Percentiles rank a stretch among this genome's conserved stretches.
phyloP scores from a whole-genome alignment of 2,113 vertebrate species.

The Podiceps cristatus region DNA sequence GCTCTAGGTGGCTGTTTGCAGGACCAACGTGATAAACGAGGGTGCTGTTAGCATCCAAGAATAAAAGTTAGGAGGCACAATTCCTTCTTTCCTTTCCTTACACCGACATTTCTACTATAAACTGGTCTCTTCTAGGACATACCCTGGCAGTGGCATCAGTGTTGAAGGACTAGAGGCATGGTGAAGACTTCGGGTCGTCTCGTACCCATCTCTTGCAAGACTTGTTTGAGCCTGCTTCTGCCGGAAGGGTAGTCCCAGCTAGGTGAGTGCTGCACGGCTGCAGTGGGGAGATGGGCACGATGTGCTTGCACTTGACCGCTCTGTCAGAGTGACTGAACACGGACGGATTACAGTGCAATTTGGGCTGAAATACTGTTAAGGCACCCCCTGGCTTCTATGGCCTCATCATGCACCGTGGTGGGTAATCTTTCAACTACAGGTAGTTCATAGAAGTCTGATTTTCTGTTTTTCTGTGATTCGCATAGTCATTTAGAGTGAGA shows the following conservation, averaged over 20 bases:
- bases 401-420: not conserved
- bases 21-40: not conserved
- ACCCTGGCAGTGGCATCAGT: not conserved
- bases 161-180: not conserved
- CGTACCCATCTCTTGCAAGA: not conserved
- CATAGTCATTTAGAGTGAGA: not conserved
- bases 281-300: no score
- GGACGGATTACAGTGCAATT: not conserved
- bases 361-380: not conserved
- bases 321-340: not conserved
- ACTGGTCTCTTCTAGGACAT: not conserved
- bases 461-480: not conserved
- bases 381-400: not conserved
- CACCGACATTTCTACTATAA: not conserved
- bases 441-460: not conserved
- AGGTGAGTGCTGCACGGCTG: not conserved
- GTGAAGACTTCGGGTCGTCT: not conserved
- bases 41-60: not conserved
- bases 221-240: not conserved
- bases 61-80: not conserved
- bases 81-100: not conserved
- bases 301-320: not conserved
- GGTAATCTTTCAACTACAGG: not conserved
- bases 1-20: rapidly evolving
- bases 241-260: not conserved